phyloP scores from a whole-genome alignment of 2,113 vertebrate species.

The Elephas maximus region DNA sequence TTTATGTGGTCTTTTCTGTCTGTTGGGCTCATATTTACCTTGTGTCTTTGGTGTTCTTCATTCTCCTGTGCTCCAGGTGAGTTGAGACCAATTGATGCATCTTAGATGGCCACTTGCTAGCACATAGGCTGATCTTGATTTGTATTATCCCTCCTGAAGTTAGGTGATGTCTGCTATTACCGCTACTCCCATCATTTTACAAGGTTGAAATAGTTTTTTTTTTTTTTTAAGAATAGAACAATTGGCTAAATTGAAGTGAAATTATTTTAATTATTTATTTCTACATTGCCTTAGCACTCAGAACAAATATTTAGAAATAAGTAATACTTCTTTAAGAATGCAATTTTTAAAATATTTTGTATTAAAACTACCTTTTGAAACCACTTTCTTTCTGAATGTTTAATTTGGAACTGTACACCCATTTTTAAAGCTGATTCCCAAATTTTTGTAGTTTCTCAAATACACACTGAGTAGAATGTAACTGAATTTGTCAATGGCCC shows the following conservation, averaged over 20 bases:
- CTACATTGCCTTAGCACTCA: neutral
- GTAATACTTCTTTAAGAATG: neutral
- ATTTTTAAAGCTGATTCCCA: neutral
- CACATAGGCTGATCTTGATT: neutral
- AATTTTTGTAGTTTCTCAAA: constrained; percentile 24
- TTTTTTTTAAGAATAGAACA: neutral
- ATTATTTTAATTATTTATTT: neutral
- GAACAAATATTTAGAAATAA: neutral
- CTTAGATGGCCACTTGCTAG: too few species aligned
- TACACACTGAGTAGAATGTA: neutral
- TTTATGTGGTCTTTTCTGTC: too few species aligned
- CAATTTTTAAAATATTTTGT: neutral
- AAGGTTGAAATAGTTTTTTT: neutral
- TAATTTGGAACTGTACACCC: neutral
- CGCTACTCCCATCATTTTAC: neutral
- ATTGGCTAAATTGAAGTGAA: neutral
- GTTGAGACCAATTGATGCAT: too few species aligned
- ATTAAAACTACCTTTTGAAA: neutral
- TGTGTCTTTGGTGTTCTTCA: too few species aligned
- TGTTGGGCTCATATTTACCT: too few species aligned
- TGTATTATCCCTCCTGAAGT: neutral
- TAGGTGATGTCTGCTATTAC: neutral
- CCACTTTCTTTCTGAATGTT: neutral
- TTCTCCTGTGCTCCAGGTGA: too few species aligned
- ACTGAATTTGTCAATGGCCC: neutral